phyloP scores from a whole-genome alignment of 2,797 vertebrate genomes.

The Gymnoscopelus microlampas region DNA sequence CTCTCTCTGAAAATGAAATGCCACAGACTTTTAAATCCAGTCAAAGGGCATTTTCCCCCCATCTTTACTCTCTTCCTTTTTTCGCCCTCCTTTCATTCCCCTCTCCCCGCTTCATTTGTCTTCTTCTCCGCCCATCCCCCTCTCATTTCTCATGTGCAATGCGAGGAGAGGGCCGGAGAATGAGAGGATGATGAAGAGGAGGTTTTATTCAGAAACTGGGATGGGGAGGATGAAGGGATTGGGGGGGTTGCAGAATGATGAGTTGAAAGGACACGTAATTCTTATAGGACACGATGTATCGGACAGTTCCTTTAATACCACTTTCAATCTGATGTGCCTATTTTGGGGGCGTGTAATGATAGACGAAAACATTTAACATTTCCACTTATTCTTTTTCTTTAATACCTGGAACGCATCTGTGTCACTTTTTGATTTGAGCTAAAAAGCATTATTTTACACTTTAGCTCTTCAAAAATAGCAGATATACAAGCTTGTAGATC shows the following conservation, averaged over 20 bases:
- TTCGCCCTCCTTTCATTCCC: conserved; percentile 65
- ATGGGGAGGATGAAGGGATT: conserved; percentile 57
- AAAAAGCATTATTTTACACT: too few species aligned
- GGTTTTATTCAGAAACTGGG: conserved; percentile 64
- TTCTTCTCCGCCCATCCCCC: conserved; percentile 68
- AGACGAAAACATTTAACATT: too few species aligned
- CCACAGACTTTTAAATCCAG: conserved; percentile 80
- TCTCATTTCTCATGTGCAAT: conserved; percentile 76
- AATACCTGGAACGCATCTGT: too few species aligned
- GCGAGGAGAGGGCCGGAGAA: conserved; percentile 71
- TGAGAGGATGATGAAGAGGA: conserved; percentile 74
- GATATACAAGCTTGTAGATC: too few species aligned
- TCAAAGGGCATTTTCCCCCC: conserved; percentile 75
- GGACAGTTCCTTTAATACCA: neutral
- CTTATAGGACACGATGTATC: conserved; percentile 13
- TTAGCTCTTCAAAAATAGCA: too few species aligned
- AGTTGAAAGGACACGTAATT: conserved; percentile 41
- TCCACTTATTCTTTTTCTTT: too few species aligned
- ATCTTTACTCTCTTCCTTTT: conserved; percentile 65
- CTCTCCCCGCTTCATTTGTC: conserved; percentile 74
- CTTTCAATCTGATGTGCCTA: too few species aligned
- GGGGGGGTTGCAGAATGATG: conserved; percentile 45
- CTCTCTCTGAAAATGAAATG: conserved; percentile 82
- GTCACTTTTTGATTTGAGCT: too few species aligned
- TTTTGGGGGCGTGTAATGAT: too few species aligned